Evolutionary conservation across 2,113 vertebrate genomes (phyloP).

Genomic region (Lota lota): DNA sequence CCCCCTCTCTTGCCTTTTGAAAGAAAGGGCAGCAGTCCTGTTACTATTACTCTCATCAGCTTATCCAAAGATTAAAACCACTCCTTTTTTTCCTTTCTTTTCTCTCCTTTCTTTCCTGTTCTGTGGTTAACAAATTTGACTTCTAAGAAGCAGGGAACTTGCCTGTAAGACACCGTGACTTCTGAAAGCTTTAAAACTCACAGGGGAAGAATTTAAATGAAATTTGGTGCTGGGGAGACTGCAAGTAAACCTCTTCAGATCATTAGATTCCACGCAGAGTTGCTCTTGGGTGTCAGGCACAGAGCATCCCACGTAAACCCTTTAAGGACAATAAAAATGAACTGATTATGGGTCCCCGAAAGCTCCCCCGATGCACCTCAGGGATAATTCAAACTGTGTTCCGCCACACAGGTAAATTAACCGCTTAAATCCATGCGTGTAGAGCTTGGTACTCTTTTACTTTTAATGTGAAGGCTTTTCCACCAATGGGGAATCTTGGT

Average conservation of each 20-base stretch:
- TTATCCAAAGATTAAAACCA: neutral
- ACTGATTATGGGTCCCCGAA: too few relatives aligned
- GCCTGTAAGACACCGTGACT: neutral
- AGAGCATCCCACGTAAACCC: too few relatives aligned
- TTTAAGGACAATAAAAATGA: too few relatives aligned
- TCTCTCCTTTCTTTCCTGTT: neutral
- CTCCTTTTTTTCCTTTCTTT: neutral
- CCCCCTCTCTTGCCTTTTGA: neutral
- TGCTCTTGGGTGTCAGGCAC: too few relatives aligned
- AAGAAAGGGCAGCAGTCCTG: conserved; percentile 4
- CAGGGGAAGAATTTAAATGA: neutral
- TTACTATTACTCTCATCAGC: conserved; percentile 21
- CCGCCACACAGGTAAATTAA: too few relatives aligned
- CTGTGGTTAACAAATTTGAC: neutral
- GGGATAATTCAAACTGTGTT: too few relatives aligned
- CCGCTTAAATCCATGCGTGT: too few relatives aligned
- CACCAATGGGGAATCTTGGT: too few relatives aligned
- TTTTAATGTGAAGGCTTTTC: too few relatives aligned
- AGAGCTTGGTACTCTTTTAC: too few relatives aligned
- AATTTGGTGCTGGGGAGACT: neutral
- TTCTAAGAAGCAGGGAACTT: neutral
- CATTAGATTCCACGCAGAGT: too few relatives aligned
- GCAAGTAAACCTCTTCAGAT: neutral
- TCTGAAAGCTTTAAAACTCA: neutral
- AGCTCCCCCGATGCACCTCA: too few relatives aligned